A percentile compares a stretch with the other conserved stretches of the same genome.
phyloP scores from a whole-genome alignment of 1,140 invertebrate species.

The Phortica variegata region DNA sequence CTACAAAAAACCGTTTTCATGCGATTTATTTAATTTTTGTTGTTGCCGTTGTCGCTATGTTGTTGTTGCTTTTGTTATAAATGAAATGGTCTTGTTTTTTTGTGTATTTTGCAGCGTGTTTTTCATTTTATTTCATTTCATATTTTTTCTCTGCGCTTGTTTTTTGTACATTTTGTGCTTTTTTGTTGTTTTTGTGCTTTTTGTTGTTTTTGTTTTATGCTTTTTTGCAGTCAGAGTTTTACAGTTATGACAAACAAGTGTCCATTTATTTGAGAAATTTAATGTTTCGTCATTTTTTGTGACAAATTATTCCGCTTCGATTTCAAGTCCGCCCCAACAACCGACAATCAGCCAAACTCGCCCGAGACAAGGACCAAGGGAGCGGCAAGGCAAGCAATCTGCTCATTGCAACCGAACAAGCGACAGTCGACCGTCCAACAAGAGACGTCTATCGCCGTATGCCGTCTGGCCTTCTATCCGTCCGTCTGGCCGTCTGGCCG shows the following conservation, averaged over 20 bases:
- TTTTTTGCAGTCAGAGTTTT: slow-evolving; percentile 35
- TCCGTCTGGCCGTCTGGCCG: no score
- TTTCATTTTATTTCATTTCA: no score
- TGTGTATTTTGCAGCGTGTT: no score
- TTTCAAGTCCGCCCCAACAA: slow-evolving; percentile 25
- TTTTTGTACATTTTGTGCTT: slow-evolving; percentile 11
- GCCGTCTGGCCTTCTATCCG: no score
- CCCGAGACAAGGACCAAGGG: neutral
- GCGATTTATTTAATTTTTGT: neutral
- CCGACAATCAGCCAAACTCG: neutral
- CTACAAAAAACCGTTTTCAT: neutral
- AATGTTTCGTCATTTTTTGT: slow-evolving; percentile 51
- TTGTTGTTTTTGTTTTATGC: slow-evolving; percentile 36
- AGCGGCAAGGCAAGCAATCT: neutral
- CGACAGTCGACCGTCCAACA: slow-evolving; percentile 45
- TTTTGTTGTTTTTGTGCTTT: slow-evolving; percentile 21
- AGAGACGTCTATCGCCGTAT: no score
- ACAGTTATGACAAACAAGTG: slow-evolving; percentile 51
- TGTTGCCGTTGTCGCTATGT: slow-evolving; percentile 3
- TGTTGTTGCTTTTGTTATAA: neutral
- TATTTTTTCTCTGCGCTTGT: slow-evolving; percentile 1
- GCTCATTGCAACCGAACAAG: slow-evolving; percentile 9
- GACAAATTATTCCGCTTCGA: slow-evolving; percentile 53
- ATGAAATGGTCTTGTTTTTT: no score
- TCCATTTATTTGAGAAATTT: slow-evolving; percentile 54